Conservation (phyloP, 2,888 invertebrate genomes). For the Campoplex capitator region DNA sequence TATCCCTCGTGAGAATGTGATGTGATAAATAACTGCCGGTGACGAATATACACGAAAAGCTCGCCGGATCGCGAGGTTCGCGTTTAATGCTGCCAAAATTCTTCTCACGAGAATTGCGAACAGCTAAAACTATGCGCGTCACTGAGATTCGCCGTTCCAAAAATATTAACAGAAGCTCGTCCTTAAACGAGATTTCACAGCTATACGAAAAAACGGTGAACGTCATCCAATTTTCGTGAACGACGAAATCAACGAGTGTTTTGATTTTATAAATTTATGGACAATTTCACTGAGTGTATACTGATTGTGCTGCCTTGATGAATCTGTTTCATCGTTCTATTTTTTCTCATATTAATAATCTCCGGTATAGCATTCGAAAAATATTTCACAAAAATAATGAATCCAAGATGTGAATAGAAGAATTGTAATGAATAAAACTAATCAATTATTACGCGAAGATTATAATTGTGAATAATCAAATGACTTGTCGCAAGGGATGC, state of each 20-base stretch:
- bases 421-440: neutral
- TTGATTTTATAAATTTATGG: constrained; percentile 10
- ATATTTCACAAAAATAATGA: neutral
- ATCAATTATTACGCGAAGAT: neutral
- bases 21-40: constrained; percentile 38
- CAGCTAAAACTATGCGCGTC: constrained; percentile 37
- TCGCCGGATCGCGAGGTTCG: constrained; percentile 14
- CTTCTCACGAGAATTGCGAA: constrained; percentile 29
- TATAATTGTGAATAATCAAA: neutral
- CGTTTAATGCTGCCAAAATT: constrained; percentile 53
- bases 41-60: constrained; percentile 46
- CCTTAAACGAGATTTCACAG: constrained; percentile 26
- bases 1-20: constrained; percentile 12
- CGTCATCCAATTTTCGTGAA: constrained; percentile 12
- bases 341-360: neutral
- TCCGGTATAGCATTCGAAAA: neutral
- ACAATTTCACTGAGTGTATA: neutral
- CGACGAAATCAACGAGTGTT: neutral
- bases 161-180: constrained; percentile 55
- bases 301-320: neutral
- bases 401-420: neutral
- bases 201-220: neutral
- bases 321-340: neutral
- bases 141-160: constrained; percentile 47
- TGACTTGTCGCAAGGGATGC: neutral